Conservation (phyloP, 2,113 vertebrate genomes). For the Brachirus orientalis region DNA sequence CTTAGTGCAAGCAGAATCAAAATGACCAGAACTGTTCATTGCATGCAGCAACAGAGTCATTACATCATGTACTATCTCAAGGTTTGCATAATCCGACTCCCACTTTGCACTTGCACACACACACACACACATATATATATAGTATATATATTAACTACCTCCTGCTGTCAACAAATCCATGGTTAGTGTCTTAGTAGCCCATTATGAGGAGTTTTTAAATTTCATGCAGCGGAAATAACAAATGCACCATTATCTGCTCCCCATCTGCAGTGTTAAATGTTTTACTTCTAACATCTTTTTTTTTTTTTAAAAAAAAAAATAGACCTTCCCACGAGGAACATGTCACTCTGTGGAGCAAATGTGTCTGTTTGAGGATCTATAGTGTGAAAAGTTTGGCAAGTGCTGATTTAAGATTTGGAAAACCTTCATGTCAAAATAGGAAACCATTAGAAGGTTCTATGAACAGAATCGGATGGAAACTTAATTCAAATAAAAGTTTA, state of each 20-base stretch:
- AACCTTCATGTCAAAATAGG: constrained; percentile 26
- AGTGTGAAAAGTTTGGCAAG: constrained; percentile 34
- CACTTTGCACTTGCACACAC: no score
- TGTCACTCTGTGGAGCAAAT: constrained; percentile 28
- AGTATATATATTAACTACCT: background rate
- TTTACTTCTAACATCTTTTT: no score
- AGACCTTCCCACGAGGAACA: no score
- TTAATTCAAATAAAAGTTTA: constrained; percentile 4
- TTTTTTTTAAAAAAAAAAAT: constrained; percentile 16
- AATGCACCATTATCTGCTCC: no score
- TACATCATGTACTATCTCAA: background rate
- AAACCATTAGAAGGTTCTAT: constrained; percentile 12
- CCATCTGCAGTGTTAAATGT: background rate
- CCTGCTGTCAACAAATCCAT: constrained; percentile 29
- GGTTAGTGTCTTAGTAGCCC: constrained; percentile 29
- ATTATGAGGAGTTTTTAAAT: no score
- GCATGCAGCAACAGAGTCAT: background rate
- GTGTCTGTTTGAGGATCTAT: constrained; percentile 18
- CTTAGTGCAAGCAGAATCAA: constrained; percentile 7
- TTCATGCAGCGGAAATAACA: no score
- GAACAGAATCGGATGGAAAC: background rate
- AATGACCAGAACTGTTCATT: background rate
- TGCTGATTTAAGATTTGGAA: constrained; percentile 39
- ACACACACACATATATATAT: no score
- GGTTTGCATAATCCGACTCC: background rate